phyloP scores from a whole-genome alignment of 2,888 invertebrate genomes.

The Nomada ferruginata region DNA sequence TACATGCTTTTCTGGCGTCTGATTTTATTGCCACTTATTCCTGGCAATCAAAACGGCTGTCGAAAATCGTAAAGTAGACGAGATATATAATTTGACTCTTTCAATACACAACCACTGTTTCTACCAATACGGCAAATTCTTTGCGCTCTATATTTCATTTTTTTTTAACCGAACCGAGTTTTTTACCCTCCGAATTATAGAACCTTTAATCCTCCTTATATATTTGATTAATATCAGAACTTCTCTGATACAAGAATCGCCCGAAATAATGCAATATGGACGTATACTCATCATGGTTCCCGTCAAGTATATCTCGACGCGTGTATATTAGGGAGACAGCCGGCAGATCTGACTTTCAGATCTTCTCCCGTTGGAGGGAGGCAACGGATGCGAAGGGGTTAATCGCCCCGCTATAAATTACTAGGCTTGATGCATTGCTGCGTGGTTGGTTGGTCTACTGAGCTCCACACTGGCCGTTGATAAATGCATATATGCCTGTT shows the following conservation, averaged over 20 bases:
- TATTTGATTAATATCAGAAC: neutral
- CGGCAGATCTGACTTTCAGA: conserved; percentile 79
- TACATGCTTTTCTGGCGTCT: neutral
- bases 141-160: no score
- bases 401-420: conserved; percentile 80
- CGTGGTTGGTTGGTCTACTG: conserved; percentile 75
- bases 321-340: conserved; percentile 56
- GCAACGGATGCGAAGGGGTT: conserved; percentile 71
- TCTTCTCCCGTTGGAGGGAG: conserved; percentile 64
- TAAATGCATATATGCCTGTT: conserved; percentile 66
- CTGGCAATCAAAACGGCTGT: conserved; percentile 5
- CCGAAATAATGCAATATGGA: neutral
- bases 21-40: conserved; percentile 31
- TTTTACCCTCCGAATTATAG: no score
- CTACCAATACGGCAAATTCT: neutral
- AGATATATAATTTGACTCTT: conserved; percentile 13
- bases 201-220: no score
- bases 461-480: conserved; percentile 73
- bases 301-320: conserved; percentile 47
- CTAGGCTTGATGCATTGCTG: conserved; percentile 78
- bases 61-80: conserved; percentile 2
- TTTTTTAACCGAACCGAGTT: no score
- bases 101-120: neutral
- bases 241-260: neutral
- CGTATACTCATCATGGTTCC: conserved; percentile 14